These are phyloP conservation scores for Agrochola lota DNA, from an alignment of 2,888 invertebrate species.

Conservation along the genomic window DNA sequence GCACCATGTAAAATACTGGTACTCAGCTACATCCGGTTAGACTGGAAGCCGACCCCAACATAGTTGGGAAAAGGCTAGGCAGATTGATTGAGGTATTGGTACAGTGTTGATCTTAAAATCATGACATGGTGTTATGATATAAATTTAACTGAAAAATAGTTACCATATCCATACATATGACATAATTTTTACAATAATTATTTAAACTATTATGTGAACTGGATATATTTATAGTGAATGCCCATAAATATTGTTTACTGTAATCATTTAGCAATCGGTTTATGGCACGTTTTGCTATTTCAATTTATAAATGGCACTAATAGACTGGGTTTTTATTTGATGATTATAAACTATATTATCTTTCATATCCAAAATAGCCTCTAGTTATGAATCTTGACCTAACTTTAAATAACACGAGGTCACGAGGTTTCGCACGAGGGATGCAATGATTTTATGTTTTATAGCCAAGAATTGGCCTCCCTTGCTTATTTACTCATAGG, in stretches of 20 bases:
- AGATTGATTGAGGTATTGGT: too few relatives aligned
- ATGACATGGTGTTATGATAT: background rate
- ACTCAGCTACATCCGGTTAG: too few relatives aligned
- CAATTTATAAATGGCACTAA: slow-evolving; percentile 54
- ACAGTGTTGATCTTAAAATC: too few relatives aligned
- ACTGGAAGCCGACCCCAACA: too few relatives aligned
- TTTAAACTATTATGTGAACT: background rate
- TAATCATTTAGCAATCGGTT: slow-evolving; percentile 32
- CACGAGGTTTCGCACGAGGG: background rate
- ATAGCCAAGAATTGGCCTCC: background rate
- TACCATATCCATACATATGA: background rate
- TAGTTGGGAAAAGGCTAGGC: too few relatives aligned
- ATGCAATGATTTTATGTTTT: background rate
- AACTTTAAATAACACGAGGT: background rate
- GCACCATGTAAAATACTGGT: too few relatives aligned
- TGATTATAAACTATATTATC: background rate
- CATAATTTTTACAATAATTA: background rate
- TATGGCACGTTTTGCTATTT: slow-evolving; percentile 56
- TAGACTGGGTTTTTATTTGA: slow-evolving; percentile 45
- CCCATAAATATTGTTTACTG: background rate
- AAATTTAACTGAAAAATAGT: background rate
- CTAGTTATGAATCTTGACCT: background rate
- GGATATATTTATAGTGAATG: slow-evolving; percentile 15
- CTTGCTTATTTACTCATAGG: background rate
- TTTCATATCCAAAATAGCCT: slow-evolving; percentile 30